phyloP scores from a whole-genome alignment of 2,888 invertebrate genomes.

The Chrysolina oricalcia region DNA sequence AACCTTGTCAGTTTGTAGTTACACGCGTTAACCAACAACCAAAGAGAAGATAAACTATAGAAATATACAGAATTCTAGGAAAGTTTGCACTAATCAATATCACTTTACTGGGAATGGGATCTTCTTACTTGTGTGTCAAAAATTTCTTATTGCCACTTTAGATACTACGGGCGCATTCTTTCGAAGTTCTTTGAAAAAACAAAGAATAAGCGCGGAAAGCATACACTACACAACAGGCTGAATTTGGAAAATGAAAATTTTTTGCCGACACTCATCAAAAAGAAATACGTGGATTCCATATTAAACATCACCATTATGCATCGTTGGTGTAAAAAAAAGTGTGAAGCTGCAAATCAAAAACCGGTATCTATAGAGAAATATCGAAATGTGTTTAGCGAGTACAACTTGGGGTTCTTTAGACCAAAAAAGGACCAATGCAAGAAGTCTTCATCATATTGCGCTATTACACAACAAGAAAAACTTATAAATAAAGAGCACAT shows the following conservation, averaged over 20 bases:
- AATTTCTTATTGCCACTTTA: constrained; percentile 53
- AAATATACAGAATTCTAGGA: constrained; percentile 53
- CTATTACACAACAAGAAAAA: constrained; percentile 29
- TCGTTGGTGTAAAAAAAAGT: neutral
- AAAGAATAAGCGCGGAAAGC: constrained; percentile 54
- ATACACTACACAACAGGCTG: constrained; percentile 45
- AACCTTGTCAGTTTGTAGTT: constrained; percentile 34
- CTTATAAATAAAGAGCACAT: constrained; percentile 22
- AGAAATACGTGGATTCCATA: constrained; percentile 37
- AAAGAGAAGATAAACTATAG: constrained; percentile 15
- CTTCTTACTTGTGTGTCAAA: constrained; percentile 42
- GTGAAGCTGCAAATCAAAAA: neutral
- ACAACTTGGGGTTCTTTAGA: too few relatives aligned
- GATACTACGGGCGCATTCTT: constrained; percentile 55
- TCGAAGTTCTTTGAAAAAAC: constrained; percentile 53
- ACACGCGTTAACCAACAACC: constrained; percentile 20
- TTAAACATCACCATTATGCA: constrained; percentile 54
- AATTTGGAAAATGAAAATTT: constrained; percentile 37
- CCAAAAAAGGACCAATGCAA: constrained; percentile 6
- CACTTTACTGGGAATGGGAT: constrained; percentile 50
- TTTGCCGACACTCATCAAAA: constrained; percentile 37
- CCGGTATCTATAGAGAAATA: too few relatives aligned
- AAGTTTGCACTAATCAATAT: constrained; percentile 36
- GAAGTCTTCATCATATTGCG: constrained; percentile 28
- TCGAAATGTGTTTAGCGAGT: too few relatives aligned